These are phyloP conservation scores for Tipula confusa DNA, from an alignment of 2,888 invertebrate species.

Conservation along the genomic window DNA sequence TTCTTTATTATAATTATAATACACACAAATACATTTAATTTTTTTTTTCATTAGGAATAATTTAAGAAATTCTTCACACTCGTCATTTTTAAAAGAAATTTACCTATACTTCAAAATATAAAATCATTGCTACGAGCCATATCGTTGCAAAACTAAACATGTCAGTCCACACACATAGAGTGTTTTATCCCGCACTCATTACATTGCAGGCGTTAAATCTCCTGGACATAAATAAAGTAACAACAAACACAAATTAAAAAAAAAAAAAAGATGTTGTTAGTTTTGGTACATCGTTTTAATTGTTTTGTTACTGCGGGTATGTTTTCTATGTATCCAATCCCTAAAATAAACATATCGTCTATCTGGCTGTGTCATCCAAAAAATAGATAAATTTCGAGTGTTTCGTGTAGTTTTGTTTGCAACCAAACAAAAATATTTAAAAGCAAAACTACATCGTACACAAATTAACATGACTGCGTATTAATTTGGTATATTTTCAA, in stretches of 20 bases:
- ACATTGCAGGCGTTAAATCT: not conserved
- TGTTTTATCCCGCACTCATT: not conserved
- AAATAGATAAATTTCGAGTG: not conserved
- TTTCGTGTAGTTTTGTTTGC: not conserved
- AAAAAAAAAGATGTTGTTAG: not conserved
- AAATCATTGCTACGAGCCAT: too few relatives aligned
- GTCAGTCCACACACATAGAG: not conserved
- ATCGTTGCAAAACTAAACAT: too few relatives aligned
- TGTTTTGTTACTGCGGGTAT: constrained; percentile 25
- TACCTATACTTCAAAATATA: too few relatives aligned
- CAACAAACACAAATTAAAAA: not conserved
- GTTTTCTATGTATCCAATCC: constrained; percentile 12
- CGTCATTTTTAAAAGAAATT: too few relatives aligned
- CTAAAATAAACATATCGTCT: not conserved
- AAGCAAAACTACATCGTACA: not conserved
- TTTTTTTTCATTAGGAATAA: too few relatives aligned
- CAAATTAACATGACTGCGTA: not conserved
- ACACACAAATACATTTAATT: too few relatives aligned
- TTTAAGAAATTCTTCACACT: too few relatives aligned
- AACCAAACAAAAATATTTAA: not conserved
- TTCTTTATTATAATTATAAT: too few relatives aligned
- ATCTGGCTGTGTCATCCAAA: not conserved
- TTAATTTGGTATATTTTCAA: not conserved
- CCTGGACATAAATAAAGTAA: not conserved
- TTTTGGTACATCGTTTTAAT: not conserved